These are phyloP conservation scores for Galeopsomyia nigrocyanea DNA, from an alignment of 2,888 invertebrate genomes.

Conservation along the genomic window DNA sequence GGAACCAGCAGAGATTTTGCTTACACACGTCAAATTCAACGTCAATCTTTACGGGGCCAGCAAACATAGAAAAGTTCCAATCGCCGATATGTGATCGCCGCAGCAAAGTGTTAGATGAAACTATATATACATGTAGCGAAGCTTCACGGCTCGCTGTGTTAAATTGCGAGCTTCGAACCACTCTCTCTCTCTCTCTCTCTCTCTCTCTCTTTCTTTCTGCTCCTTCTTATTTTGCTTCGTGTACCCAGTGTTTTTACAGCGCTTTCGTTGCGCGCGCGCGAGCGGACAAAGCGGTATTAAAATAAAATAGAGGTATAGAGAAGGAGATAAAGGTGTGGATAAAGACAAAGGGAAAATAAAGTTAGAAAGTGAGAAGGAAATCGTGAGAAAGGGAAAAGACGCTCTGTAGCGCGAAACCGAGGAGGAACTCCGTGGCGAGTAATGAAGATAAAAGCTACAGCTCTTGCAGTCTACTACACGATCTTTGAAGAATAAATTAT, in stretches of 20 bases:
- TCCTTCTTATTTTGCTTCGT: neutral
- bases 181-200: neutral
- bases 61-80: constrained; percentile 42
- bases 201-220: neutral
- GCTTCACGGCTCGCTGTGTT: no score
- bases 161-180: no score
- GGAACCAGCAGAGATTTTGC: no score
- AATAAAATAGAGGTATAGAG: constrained; percentile 40
- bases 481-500: no score
- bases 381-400: neutral
- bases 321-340: constrained; percentile 20
- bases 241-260: constrained; percentile 11
- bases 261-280: neutral
- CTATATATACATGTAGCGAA: no score
- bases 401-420: neutral
- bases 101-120: neutral
- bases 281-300: constrained; percentile 37
- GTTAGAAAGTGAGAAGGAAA: constrained; percentile 44
- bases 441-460: no score
- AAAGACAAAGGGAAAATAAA: constrained; percentile 31
- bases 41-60: neutral
- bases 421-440: neutral
- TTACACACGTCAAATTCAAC: constrained; percentile 15
- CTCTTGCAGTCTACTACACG: no score
- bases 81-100: constrained; percentile 36